A percentile compares a stretch with the other conserved stretches of the same genome.
Conservation (phyloP, 1,140 invertebrate species). For the Cyclargus thomasi region DNA sequence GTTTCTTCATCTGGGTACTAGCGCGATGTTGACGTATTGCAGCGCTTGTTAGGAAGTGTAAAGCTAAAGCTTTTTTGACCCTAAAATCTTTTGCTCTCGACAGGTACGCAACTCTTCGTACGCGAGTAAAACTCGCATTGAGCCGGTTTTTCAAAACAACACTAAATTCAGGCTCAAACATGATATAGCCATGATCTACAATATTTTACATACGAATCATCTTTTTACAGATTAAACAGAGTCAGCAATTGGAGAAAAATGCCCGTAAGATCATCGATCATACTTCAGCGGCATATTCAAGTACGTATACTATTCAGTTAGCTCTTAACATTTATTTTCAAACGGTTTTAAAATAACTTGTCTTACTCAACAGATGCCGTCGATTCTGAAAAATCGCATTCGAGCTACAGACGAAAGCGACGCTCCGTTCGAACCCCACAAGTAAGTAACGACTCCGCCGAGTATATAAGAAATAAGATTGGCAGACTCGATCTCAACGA, state of each 20-base stretch:
- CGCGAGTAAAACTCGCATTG: too few species aligned
- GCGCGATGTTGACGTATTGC: too few species aligned
- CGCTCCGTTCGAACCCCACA: constrained; percentile 48
- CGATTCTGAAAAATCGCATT: constrained; percentile 56
- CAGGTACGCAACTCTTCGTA: too few species aligned
- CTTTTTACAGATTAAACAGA: constrained; percentile 56
- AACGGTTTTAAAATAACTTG: neutral
- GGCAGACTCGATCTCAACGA: constrained; percentile 58
- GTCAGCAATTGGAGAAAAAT: constrained; percentile 54
- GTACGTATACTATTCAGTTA: constrained; percentile 34
- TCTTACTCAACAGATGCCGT: constrained; percentile 40
- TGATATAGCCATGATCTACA: too few species aligned
- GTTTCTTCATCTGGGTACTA: too few species aligned
- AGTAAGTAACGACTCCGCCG: constrained; percentile 65
- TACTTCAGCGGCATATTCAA: constrained; percentile 49
- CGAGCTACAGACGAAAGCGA: constrained; percentile 53
- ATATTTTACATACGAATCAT: neutral
- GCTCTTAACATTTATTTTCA: neutral
- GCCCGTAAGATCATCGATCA: constrained; percentile 39
- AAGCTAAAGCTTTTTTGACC: too few species aligned
- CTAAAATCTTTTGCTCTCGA: too few species aligned
- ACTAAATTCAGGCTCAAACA: too few species aligned
- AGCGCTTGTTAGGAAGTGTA: too few species aligned
- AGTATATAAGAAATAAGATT: constrained; percentile 58
- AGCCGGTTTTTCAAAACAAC: too few species aligned